Conservation (phyloP, 2,797 vertebrate species). For the Pangasius larnaudii region DNA sequence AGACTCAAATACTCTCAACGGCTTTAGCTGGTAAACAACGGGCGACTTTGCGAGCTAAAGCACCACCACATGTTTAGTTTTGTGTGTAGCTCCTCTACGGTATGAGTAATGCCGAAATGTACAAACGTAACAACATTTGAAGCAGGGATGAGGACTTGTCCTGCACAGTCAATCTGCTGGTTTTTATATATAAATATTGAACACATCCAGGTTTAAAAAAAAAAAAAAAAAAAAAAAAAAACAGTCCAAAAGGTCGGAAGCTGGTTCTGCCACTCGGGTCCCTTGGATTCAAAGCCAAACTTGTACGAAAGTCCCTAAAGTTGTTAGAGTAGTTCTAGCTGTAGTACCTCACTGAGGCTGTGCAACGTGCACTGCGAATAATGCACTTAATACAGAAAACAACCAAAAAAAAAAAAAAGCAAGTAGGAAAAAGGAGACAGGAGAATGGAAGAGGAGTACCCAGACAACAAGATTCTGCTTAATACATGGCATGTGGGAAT, state of each 20-base stretch:
- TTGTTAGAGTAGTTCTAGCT: constrained; percentile 66
- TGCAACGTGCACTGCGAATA: constrained; percentile 71
- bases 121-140: constrained; percentile 69
- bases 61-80: constrained; percentile 25
- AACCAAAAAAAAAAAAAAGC: neutral
- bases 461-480: constrained; percentile 11
- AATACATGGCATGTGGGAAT: neutral
- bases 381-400: constrained; percentile 72
- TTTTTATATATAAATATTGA: constrained; percentile 74
- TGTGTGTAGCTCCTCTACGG: constrained; percentile 20
- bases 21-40: constrained; percentile 35
- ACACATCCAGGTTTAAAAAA: constrained; percentile 61
- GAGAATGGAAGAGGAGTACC: constrained; percentile 45
- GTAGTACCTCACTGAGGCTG: constrained; percentile 80
- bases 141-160: constrained; percentile 69
- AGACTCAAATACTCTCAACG: constrained; percentile 18
- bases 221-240: constrained; percentile 52
- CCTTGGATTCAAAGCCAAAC: constrained; percentile 64
- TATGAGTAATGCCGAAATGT: constrained; percentile 46
- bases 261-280: constrained; percentile 58
- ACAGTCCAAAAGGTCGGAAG: constrained; percentile 59
- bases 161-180: constrained; percentile 72
- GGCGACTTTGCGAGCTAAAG: constrained; percentile 16
- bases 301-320: constrained; percentile 67
- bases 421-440: constrained; percentile 10